Conservation (phyloP, 2,797 vertebrate genomes). For the Ceryle rudis region DNA sequence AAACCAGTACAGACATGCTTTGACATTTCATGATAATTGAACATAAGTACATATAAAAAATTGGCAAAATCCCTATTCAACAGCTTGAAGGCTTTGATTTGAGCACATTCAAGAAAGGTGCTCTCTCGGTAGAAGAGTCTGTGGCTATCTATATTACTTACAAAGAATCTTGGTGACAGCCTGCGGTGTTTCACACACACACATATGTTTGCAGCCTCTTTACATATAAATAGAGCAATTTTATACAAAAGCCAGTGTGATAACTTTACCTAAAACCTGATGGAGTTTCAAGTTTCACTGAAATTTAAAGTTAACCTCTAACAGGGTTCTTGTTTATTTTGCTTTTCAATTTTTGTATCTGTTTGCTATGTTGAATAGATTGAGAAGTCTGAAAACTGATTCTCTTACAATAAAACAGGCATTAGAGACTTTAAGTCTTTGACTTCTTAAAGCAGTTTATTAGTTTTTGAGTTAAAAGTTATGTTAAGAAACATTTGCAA, state of each 20-base stretch:
- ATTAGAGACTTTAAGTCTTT: background rate
- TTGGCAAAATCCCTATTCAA: background rate
- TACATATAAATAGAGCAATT: background rate
- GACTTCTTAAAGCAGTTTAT: background rate
- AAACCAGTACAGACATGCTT: conserved; percentile 27
- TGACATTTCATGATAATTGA: conserved; percentile 19
- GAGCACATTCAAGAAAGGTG: background rate
- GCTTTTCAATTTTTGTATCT: background rate
- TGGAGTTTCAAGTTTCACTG: background rate
- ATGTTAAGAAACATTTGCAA: background rate
- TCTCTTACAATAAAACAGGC: background rate
- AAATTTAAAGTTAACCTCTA: background rate
- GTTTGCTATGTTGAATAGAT: background rate
- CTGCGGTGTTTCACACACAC: background rate
- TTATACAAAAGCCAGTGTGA: background rate
- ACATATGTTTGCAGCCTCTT: background rate
- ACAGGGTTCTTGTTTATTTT: background rate
- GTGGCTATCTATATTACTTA: background rate
- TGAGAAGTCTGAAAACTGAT: background rate
- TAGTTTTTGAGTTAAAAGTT: background rate
- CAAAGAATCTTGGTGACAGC: background rate
- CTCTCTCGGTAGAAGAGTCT: background rate
- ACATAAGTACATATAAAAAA: background rate
- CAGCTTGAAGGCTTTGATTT: background rate
- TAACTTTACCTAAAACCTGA: background rate